Evolutionary conservation across 1,140 invertebrate species (phyloP), one percentile per base, ranked within the genome.

Genomic region (Acromyrmex charruanus): DNA sequence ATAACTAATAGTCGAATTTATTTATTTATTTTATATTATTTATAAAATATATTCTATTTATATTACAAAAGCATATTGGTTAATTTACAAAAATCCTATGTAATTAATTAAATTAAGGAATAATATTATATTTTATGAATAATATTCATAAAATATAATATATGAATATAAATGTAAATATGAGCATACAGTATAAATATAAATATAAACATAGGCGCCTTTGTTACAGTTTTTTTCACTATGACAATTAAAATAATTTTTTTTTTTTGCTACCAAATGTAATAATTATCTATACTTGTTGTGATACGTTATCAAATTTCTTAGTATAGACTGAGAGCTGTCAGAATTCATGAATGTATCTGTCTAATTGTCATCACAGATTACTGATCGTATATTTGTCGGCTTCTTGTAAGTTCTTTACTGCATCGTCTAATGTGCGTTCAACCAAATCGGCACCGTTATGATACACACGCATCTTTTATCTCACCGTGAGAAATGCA

Each of bases 401-500:
- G 65, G 51, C 65, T 71, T 71, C 31, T 44, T 65, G 21, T 59
- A 72, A 72, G 14, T 28, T 21, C 31, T 25, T 81, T 68, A 31
- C 14, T 14, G 35, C 14, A 0, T 77, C 49, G 18, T 28, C 44
- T 68, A 55, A 69, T 18, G 16, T 44, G 18, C 21, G 16, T 71
- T 59, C 35, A 53, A 72, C 55, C 69, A 77, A 88, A 90, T 66
- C 69, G 61, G 68, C 16, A 35, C 66, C 80, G 88, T n/a, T 75
- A 59, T 61, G n/a, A 82, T 61, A 71, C 14, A 80, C 18, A 69
- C 39, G 82, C 35, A 4, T 85, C 85, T 87, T 90, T 90, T 90
- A 85, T 90, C 59, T 35, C 68, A 87, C 55, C 89, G 89, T 89
- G 88, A 89, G 88, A 90, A 89, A 90, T 66, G 85, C 49, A 21